Percentiles rank a stretch among this genome's conserved stretches.
phyloP scores from a whole-genome alignment of 1,140 invertebrate species.

The Zaprionus inermis region DNA sequence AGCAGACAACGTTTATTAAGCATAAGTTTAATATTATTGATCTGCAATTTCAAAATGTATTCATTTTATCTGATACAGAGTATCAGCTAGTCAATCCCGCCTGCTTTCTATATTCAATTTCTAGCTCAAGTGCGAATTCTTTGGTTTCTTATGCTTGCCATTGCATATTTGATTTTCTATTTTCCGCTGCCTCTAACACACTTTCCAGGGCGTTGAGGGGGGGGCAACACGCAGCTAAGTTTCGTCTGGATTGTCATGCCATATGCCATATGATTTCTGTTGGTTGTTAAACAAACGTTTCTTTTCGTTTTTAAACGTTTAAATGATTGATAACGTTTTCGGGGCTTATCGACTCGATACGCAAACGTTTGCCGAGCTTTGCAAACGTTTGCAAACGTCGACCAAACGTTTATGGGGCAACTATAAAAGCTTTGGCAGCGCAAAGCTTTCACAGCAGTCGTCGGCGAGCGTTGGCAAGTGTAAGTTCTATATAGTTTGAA shows the following conservation, averaged over 20 bases:
- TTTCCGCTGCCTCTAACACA: slow-evolving; percentile 3
- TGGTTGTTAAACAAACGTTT: slow-evolving; percentile 25
- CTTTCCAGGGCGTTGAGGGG: background rate
- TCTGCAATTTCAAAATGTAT: background rate
- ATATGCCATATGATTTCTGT: slow-evolving; percentile 51
- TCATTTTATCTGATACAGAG: background rate
- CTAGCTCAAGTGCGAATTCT: slow-evolving; percentile 48
- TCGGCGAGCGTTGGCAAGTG: slow-evolving; percentile 3
- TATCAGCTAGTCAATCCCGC: background rate
- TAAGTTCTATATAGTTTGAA: background rate
- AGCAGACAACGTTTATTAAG: background rate
- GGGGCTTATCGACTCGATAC: no score
- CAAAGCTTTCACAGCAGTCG: slow-evolving; percentile 23
- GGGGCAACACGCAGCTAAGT: slow-evolving; percentile 6
- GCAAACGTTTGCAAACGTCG: slow-evolving; percentile 34
- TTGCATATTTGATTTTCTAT: slow-evolving; percentile 71
- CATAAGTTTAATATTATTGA: background rate
- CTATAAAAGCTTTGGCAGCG: slow-evolving; percentile 32
- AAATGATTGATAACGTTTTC: slow-evolving; percentile 24
- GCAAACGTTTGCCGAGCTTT: slow-evolving; percentile 22
- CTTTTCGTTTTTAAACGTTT: no score
- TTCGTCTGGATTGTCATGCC: slow-evolving; percentile 59
- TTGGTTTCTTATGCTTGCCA: slow-evolving; percentile 51
- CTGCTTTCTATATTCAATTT: background rate
- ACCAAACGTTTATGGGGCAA: slow-evolving; percentile 17